Evolutionary conservation across 2,888 invertebrate species (phyloP).

Genomic region (Eupithecia insigniata): DNA sequence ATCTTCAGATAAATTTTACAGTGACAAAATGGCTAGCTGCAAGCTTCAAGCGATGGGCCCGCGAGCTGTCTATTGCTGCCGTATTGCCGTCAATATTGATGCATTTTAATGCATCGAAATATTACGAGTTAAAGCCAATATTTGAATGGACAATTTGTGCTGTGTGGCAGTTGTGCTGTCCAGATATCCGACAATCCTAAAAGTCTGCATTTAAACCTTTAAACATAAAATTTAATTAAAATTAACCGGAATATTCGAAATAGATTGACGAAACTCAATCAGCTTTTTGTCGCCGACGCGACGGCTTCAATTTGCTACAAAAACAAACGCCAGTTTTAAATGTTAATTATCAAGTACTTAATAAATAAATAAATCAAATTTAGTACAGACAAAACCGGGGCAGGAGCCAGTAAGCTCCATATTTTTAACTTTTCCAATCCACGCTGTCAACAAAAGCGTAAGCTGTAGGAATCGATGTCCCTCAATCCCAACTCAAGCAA

Average conservation of each 20-base stretch:
- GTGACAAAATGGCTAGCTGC: neutral
- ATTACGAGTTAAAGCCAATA: neutral
- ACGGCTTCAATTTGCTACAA: neutral
- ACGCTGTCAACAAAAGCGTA: conserved; percentile 30
- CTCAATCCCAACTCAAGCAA: conserved; percentile 56
- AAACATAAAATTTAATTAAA: neutral
- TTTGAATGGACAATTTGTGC: neutral
- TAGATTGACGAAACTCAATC: neutral
- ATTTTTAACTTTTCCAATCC: conserved; percentile 27
- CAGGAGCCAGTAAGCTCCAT: neutral
- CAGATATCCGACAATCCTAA: neutral
- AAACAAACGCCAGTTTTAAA: conserved; percentile 9
- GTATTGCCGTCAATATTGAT: neutral
- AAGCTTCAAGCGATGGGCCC: neutral
- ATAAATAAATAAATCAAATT: no score
- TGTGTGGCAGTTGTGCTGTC: neutral
- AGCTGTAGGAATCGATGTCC: conserved; percentile 28
- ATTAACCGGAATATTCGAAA: neutral
- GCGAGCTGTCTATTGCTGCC: neutral
- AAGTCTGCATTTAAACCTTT: neutral
- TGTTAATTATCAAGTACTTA: conserved; percentile 1
- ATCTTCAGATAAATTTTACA: neutral
- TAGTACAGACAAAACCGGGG: neutral
- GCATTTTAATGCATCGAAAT: no score
- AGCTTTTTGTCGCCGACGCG: conserved; percentile 1